Base-by-base conservation (phyloP, 1,140 invertebrate species). In the Lerema accius region DNA sequence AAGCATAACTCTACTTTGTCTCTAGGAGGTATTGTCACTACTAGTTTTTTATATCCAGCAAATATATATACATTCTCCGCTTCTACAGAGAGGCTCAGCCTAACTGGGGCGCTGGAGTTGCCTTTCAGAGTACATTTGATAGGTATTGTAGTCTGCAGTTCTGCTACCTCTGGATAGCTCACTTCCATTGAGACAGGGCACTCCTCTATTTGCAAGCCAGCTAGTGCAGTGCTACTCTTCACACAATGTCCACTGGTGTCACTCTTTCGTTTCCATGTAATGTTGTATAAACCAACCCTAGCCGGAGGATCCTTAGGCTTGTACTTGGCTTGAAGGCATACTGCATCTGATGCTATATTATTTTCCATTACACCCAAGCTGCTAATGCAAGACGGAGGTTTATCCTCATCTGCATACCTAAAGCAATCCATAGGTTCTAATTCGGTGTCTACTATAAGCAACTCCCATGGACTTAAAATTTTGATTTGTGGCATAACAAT, bases 51-150 rank as follows among this genome's bases (percentile, higher is more conserved):
- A 70, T 97, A 96, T 2, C 97, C 97, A 70, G 96, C 94, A 91
- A 96, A 98, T 95, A 98, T 97, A 77, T 98, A 98, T 7, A 94
- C 94, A 82, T 98, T 96, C 68, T 94, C 96, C 0, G 94, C 94
- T 68, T 97, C 96, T 90, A 98, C 95, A 51, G 91, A 93, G 9
- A 97, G 81, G 61, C 93, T 93, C 7, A 98, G 86, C 46, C 96
- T 94, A 45, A 96, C 93, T 6, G 96, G 93, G 63, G 92, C 93
- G 16, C 92, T 90, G 0, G 95, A 95, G 62, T 94, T 93, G 84
- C 97, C 97, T 66, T 92, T 91, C 46, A 98, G 87, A 46, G 92
- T 92, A 78, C 97, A 97, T 23, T 93, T 93, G 5, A 96, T 89
- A 15, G 93, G 91, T 55, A 96, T 88, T 13, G 95, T 94, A 5